Evolutionary conservation across 2,113 vertebrate genomes (phyloP), one percentile per base, ranked within the genome.

Genomic region (Varanus salvator): DNA sequence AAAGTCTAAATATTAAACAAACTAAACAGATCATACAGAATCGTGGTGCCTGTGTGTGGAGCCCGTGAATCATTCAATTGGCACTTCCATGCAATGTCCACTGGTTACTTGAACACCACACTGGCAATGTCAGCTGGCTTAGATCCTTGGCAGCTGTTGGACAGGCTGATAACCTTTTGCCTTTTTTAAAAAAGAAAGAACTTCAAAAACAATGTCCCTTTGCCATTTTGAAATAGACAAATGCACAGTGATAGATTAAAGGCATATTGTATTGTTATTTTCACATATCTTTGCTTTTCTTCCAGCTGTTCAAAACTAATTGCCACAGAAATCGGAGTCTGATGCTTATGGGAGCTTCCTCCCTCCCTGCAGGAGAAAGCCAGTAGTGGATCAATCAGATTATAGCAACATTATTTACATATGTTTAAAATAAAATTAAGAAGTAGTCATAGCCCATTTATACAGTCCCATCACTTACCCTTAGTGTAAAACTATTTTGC

Each of bases 391-490:
- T 64, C 84, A 90, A 80, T 90, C 52, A 74, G 50, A 85, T 72
- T 83, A 48, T 25, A 91, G 80, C 71, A 23, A 66, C 91, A 93
- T 89, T 92, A 90, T 66, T 84, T 93, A 92, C 92, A 68, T 83
- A 44, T 87, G 87, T 87, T 87, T 89, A 77, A 78, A 93, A 90
- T 84, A 91, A 77, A 94, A 91, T 92, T 90, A 68, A 92, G 88
- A 88, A 90, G 68, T 6, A 72, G 48, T 74, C 38, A 91, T 29
- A 92, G 84, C 75, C 75, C 75, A 85, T 90, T 89, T 91, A 27
- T 91, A 72, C 88, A 92, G 66, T 34, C 87, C 78, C 27, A 85
- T 83, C 52, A 48, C 81, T 85, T 72, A 84, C 38, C 34, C 83
- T 27, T 76, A 85, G 12, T 89, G 38, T 85, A 95, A 87, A 90